These are phyloP conservation scores for Phalangium opilio DNA, from an alignment of 2,888 invertebrate species.

Conservation along the genomic window DNA sequence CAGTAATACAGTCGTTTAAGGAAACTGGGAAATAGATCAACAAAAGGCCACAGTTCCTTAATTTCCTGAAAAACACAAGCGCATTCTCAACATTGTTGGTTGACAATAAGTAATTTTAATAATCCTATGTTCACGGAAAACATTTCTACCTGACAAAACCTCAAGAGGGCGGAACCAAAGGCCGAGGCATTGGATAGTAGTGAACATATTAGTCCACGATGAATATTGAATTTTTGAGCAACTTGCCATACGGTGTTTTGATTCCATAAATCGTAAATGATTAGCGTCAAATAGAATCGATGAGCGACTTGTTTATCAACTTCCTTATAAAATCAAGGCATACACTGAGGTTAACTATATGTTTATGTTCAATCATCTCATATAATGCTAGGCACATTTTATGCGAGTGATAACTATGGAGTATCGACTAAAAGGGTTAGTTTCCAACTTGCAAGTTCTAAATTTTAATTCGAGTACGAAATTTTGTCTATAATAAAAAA, in stretches of 20 bases:
- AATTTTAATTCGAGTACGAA: no score
- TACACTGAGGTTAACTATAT: no score
- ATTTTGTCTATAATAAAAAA: no score
- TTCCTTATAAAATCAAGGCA: conserved; percentile 32
- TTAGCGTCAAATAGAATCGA: conserved; percentile 70
- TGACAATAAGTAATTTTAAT: no score
- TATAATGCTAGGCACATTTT: no score
- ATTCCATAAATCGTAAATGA: conserved; percentile 51
- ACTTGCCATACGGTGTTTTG: conserved; percentile 34
- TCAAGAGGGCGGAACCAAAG: conserved; percentile 56
- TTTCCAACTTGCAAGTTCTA: no score
- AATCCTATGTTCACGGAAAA: no score
- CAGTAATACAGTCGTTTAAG: conserved; percentile 60
- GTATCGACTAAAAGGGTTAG: no score
- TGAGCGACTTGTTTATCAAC: conserved; percentile 46
- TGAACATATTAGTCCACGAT: conserved; percentile 64
- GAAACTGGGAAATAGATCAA: conserved; percentile 55
- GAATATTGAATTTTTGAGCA: conserved; percentile 39
- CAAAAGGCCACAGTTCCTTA: conserved; percentile 64
- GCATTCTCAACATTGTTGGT: neutral
- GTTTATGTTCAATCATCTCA: no score
- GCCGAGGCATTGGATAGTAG: conserved; percentile 52
- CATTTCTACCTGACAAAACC: conserved; percentile 47
- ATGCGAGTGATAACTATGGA: no score
- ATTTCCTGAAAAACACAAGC: conserved; percentile 39